Evolutionary conservation across 2,888 invertebrate species (phyloP), one percentile per base, ranked within the genome.

Genomic region (Lydus trimaculatus): DNA sequence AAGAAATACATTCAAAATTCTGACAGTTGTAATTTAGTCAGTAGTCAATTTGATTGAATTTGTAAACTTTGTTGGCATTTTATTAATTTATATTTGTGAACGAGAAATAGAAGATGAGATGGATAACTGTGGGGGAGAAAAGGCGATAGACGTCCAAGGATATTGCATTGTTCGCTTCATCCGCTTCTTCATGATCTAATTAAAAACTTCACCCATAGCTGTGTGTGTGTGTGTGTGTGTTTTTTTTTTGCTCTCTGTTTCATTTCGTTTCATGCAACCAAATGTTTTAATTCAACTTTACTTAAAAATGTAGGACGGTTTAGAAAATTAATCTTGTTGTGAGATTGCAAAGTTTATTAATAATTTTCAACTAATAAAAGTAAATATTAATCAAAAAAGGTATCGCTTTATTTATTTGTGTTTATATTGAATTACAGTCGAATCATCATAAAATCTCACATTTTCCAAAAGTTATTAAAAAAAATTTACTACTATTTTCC

Each of bases 1-100:
- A n/a, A n/a, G n/a, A 15, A 36, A 36, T 13, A 36, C 11, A 4
- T 13, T 36, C 17, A 17, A 6, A 17, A 43, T 43, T 17, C 7
- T 39, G 39, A n/a, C 13, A 11, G 39, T 33, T 15, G 39, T 39
- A 39, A 39, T 39, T 13, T 13, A 6, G 43, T 17, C 6, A 4
- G 43, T 8, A 20, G 2, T 9, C 48, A 20, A 48, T 48, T 9
- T 9, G 48, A 48, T 48, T 48, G 20, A 48, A 9, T 48, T 20
- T 20, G 20, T 48, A 48, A 48, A 48, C 20, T 48, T 48, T 48
- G 48, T 48, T 20, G 48, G 48, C 9, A n/a, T 48, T 48, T 20
- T 48, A 48, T 48, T 48, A 17, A 48, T 48, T 48, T 48, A 17
- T 48, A 48, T 48, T 48, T 48, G n/a, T n/a, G 39, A n/a, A 43